A percentile compares a stretch with the other conserved stretches of the same genome.
Conservation (phyloP, 1,140 invertebrate species). For the Gyrodactylus bullatarudis region DNA sequence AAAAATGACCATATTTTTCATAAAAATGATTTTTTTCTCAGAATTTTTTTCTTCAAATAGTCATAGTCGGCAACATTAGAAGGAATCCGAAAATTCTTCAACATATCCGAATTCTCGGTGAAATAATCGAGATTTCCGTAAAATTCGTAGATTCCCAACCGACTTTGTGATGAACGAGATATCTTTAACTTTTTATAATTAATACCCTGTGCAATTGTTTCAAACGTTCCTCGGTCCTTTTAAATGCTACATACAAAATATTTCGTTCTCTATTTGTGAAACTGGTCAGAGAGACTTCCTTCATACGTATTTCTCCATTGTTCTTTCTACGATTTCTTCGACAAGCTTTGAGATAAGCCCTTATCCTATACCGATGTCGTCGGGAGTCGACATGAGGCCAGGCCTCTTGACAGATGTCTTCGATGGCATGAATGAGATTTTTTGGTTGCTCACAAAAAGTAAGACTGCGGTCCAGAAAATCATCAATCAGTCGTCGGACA, state of each 20-base stretch:
- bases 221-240: background rate
- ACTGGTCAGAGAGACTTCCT: background rate
- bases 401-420: conserved; percentile 1
- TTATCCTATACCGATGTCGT: background rate
- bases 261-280: background rate
- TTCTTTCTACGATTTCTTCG: conserved; percentile 1
- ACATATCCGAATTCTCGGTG: no score
- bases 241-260: background rate
- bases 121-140: no score
- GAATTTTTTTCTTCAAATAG: no score
- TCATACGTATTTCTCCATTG: conserved; percentile 4
- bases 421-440: background rate
- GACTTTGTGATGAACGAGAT: background rate
- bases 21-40: no score
- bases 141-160: background rate
- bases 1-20: no score
- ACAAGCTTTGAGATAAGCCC: background rate
- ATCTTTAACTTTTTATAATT: background rate
- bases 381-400: background rate
- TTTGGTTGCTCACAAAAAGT: conserved; percentile 5
- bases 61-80: no score
- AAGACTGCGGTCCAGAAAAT: background rate
- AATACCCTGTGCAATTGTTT: background rate
- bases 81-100: no score
- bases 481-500: conserved; percentile 1